Conservation (phyloP, 2,797 vertebrate species). For the Mionectes olivaceus region DNA sequence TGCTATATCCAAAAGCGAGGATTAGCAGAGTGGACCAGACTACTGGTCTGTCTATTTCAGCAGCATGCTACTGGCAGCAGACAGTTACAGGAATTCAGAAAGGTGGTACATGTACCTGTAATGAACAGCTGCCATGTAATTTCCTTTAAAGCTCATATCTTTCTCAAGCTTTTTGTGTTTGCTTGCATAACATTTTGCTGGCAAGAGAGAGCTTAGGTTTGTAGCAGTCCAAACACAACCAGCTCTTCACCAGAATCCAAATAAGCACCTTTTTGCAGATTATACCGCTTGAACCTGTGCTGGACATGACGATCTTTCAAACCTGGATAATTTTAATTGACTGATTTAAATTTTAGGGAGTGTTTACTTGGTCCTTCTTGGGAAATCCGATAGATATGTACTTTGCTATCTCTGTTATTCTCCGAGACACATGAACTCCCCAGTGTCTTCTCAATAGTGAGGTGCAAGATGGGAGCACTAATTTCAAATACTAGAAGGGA, state of each 20-base stretch:
- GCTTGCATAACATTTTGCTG: not conserved
- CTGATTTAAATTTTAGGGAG: not conserved
- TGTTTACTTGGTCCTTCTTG: not conserved
- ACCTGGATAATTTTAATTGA: not conserved
- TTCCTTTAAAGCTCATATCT: not conserved
- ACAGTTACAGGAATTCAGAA: not conserved
- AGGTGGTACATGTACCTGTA: not conserved
- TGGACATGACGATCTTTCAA: not conserved
- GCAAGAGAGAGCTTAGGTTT: not conserved
- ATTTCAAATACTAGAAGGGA: fast-evolving
- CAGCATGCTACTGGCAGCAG: not conserved
- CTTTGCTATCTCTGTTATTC: not conserved
- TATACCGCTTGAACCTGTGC: not conserved
- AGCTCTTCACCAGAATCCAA: not conserved
- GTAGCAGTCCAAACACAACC: not conserved
- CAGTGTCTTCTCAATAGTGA: not conserved
- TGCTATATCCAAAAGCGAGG: slow-evolving; percentile 13
- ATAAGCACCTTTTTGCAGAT: not conserved
- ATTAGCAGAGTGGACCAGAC: slow-evolving; percentile 8
- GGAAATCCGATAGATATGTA: not conserved
- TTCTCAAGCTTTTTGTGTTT: not conserved
- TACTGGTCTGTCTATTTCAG: not conserved
- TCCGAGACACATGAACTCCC: not conserved
- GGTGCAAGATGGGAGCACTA: not conserved
- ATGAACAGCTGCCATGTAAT: not conserved